phyloP scores from a whole-genome alignment of 1,140 invertebrate species.

The Eupeodes corollae region DNA sequence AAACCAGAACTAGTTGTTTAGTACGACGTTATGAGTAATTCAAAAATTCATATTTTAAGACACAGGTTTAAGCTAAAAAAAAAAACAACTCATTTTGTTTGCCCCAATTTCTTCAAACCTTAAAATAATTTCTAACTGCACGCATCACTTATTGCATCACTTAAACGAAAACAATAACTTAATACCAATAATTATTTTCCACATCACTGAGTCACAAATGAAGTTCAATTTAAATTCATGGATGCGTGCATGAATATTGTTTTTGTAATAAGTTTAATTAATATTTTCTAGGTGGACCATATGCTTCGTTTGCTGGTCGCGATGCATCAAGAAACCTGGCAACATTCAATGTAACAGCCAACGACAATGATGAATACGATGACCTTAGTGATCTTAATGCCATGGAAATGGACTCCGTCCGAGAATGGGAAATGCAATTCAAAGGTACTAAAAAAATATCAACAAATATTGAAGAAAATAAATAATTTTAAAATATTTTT shows the following conservation, averaged over 20 bases:
- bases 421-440: constrained; percentile 95
- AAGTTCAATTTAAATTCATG: too few relatives aligned
- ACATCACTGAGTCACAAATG: not conserved
- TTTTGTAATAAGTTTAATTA: not conserved
- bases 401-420: constrained; percentile 75
- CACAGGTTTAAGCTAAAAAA: too few relatives aligned
- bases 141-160: too few relatives aligned
- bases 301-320: constrained; percentile 85
- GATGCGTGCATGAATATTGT: not conserved
- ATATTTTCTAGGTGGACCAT: constrained; percentile 67
- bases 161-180: too few relatives aligned
- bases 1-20: too few relatives aligned
- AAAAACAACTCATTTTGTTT: too few relatives aligned
- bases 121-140: too few relatives aligned
- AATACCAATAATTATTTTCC: too few relatives aligned
- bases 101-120: too few relatives aligned
- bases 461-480: not conserved
- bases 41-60: too few relatives aligned
- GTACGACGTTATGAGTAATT: too few relatives aligned
- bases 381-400: constrained; percentile 87
- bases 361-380: constrained; percentile 81
- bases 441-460: constrained; percentile 62
- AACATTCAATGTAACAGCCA: constrained; percentile 76
- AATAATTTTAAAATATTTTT: constrained; percentile 25
- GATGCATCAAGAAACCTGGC: constrained; percentile 91